A percentile compares a stretch with the other conserved stretches of the same genome.
phyloP scores from a whole-genome alignment of 2,797 vertebrate genomes.

The Artibeus jamaicensis region DNA sequence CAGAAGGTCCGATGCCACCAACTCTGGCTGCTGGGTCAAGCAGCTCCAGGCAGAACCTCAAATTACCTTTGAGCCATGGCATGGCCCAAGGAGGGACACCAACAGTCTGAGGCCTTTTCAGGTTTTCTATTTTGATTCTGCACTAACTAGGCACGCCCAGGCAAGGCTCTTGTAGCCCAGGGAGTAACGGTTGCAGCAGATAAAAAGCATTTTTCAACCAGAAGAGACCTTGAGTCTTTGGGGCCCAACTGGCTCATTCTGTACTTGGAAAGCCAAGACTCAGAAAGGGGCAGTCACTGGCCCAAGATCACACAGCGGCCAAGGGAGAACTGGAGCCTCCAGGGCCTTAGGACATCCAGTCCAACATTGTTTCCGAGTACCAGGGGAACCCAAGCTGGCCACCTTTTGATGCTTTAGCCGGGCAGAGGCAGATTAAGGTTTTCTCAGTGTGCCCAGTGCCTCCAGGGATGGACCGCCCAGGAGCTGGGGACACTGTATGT shows the following conservation, averaged over 20 bases:
- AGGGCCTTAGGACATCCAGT: neutral
- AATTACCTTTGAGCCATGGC: neutral
- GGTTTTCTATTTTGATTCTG: neutral
- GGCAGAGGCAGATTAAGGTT: neutral
- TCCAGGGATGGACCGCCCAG: neutral
- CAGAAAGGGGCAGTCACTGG: neutral
- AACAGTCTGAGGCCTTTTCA: neutral
- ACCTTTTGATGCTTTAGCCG: neutral
- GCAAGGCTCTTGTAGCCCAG: neutral
- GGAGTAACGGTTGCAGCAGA: neutral
- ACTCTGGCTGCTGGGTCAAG: neutral
- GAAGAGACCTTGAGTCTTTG: neutral
- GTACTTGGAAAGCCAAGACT: neutral
- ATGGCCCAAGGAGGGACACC: neutral
- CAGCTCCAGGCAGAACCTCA: neutral
- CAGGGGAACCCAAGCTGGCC: neutral
- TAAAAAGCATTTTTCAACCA: neutral
- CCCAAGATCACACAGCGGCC: neutral
- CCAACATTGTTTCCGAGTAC: neutral
- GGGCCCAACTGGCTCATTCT: neutral
- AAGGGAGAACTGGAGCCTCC: neutral
- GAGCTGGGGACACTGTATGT: accelerated
- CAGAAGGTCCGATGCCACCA: neutral
- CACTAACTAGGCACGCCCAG: neutral
- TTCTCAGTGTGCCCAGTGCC: neutral